These are phyloP conservation scores for Rhegmatorhina hoffmannsi DNA, from an alignment of 2,113 vertebrate genomes.

Conservation along the genomic window DNA sequence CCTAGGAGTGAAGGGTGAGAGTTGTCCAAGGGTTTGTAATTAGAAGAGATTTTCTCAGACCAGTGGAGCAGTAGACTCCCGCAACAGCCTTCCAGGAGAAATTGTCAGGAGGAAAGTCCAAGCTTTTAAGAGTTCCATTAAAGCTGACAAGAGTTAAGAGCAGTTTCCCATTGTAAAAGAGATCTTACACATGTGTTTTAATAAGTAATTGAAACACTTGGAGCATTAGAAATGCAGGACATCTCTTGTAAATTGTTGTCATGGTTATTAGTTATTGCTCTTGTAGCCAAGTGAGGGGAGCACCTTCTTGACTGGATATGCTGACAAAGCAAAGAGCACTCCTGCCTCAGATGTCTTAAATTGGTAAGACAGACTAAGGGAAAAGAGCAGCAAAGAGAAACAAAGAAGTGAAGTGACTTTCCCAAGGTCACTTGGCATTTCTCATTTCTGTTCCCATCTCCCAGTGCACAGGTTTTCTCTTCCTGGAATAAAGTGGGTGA, in stretches of 20 bases:
- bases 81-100: not conserved
- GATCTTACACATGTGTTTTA: not conserved
- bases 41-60: not conserved
- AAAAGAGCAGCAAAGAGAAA: not conserved
- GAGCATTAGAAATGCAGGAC: not conserved
- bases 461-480: not conserved
- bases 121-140: not conserved
- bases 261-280: not conserved
- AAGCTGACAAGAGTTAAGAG: not conserved
- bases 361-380: not conserved
- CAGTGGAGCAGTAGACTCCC: not conserved
- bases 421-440: conserved; percentile 9
- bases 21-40: not conserved
- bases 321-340: not conserved
- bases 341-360: not conserved
- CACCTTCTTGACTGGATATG: not conserved
- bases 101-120: not conserved
- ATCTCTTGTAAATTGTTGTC: not conserved
- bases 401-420: not conserved
- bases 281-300: not conserved
- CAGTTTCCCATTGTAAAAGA: not conserved
- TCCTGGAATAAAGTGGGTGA: not conserved
- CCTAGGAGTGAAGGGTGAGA: not conserved
- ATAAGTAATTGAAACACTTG: not conserved
- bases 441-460: not conserved